Conservation (phyloP, 2,888 invertebrate genomes). For the Drosophila ezoana region DNA sequence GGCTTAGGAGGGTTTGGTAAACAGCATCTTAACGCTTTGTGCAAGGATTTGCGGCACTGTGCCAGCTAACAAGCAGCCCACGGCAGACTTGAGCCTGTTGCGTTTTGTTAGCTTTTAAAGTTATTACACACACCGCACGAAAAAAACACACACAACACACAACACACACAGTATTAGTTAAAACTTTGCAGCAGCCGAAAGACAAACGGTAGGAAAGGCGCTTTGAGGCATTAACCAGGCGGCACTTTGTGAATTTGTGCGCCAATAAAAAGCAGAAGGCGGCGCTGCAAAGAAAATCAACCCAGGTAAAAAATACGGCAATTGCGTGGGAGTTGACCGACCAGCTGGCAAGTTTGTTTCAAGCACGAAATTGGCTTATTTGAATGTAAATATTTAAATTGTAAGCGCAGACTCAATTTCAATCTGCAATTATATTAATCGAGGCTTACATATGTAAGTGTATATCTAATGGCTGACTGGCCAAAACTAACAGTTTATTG, state of each 20-base stretch:
- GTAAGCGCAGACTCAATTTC: neutral
- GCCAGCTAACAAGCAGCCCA: slow-evolving; percentile 44
- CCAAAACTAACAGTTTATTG: slow-evolving; percentile 65
- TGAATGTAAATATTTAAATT: slow-evolving; percentile 18
- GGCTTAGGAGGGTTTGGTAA: slow-evolving; percentile 56
- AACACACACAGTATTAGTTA: slow-evolving; percentile 25
- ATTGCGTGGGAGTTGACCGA: slow-evolving; percentile 20
- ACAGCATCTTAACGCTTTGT: slow-evolving; percentile 69
- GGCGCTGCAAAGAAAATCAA: slow-evolving; percentile 25
- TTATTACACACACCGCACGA: slow-evolving; percentile 54
- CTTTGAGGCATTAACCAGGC: slow-evolving; percentile 56
- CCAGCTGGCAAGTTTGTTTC: neutral
- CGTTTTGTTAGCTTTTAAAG: slow-evolving; percentile 74
- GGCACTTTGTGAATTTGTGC: slow-evolving; percentile 33
- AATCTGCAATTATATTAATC: slow-evolving; percentile 16
- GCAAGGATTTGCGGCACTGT: slow-evolving; percentile 61
- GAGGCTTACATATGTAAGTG: slow-evolving; percentile 39
- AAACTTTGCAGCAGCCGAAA: slow-evolving; percentile 53
- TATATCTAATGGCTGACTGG: slow-evolving; percentile 35
- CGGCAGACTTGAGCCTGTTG: slow-evolving; percentile 17
- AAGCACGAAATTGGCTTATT: slow-evolving; percentile 63
- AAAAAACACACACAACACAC: slow-evolving; percentile 2
- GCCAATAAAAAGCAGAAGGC: slow-evolving; percentile 26
- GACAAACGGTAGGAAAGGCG: slow-evolving; percentile 30
- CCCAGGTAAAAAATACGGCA: neutral